Conservation (phyloP, 1,140 invertebrate species). For the Tetranychus cinnabarinus region DNA sequence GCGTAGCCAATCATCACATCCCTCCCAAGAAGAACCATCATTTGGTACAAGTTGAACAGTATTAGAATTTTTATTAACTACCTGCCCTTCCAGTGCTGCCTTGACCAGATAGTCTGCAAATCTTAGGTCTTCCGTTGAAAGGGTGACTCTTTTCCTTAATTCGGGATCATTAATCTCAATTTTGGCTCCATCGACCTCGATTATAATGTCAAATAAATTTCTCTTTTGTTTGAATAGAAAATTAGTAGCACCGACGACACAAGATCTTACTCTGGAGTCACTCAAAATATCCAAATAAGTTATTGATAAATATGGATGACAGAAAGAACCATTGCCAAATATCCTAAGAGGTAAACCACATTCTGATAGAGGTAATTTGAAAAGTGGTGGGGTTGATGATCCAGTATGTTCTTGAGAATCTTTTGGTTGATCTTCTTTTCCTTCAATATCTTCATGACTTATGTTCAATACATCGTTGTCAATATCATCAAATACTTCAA, state of each 20-base stretch:
- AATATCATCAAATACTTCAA: too few relatives aligned
- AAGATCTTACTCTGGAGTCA: conserved; percentile 66
- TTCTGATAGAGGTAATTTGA: conserved; percentile 22
- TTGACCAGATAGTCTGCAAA: conserved; percentile 63
- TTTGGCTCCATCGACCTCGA: conserved; percentile 60
- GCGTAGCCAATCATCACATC: conserved; percentile 81
- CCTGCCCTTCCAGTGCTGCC: neutral
- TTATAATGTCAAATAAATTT: conserved; percentile 68
- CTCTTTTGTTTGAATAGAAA: conserved; percentile 85
- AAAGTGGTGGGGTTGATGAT: conserved; percentile 3
- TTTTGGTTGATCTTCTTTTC: neutral
- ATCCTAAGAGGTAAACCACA: conserved; percentile 68
- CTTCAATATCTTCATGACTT: neutral
- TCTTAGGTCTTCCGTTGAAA: conserved; percentile 81
- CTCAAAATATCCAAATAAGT: conserved; percentile 78
- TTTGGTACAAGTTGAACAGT: neutral
- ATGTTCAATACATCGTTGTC: neutral
- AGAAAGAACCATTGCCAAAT: conserved; percentile 75
- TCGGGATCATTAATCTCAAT: conserved; percentile 69
- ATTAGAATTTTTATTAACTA: neutral
- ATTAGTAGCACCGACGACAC: conserved; percentile 89
- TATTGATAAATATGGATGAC: conserved; percentile 82
- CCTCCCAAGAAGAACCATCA: conserved; percentile 41
- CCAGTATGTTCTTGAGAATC: neutral
- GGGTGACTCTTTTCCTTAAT: conserved; percentile 48